A percentile compares a stretch with the other conserved stretches of the same genome.
Evolutionary conservation across 2,797 vertebrate genomes (phyloP).

Genomic region (Taenioides sp.): DNA sequence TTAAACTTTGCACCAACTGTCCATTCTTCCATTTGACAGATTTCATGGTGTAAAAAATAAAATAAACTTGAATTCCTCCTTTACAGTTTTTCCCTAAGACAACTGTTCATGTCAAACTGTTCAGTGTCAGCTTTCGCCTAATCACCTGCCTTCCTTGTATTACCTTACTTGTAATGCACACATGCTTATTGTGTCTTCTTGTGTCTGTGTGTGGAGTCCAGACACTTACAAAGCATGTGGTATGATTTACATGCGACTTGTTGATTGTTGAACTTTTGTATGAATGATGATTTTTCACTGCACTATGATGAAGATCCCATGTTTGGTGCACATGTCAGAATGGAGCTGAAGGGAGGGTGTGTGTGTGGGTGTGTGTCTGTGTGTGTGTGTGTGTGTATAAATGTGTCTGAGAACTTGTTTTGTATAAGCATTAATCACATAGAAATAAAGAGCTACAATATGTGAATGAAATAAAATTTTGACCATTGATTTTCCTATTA

Average conservation of each 20-base stretch:
- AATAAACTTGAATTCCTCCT: slow-evolving; percentile 61
- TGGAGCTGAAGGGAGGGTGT: slow-evolving; percentile 55
- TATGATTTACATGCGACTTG: slow-evolving; percentile 65
- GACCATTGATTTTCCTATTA: slow-evolving; percentile 76
- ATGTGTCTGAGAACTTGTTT: slow-evolving; percentile 68
- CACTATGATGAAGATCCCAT: slow-evolving; percentile 75
- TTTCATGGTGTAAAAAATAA: slow-evolving; percentile 41
- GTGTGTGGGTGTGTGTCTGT: slow-evolving; percentile 54
- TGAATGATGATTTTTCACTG: slow-evolving; percentile 76
- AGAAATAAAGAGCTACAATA: slow-evolving; percentile 77
- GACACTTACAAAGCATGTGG: slow-evolving; percentile 71
- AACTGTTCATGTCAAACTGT: slow-evolving; percentile 40
- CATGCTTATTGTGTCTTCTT: slow-evolving; percentile 64
- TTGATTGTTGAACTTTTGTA: slow-evolving; percentile 61
- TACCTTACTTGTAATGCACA: slow-evolving; percentile 65
- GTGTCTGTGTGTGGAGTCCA: slow-evolving; percentile 63
- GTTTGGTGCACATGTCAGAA: slow-evolving; percentile 62
- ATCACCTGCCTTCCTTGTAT: slow-evolving; percentile 61
- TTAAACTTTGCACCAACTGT: slow-evolving; percentile 47
- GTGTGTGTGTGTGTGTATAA: slow-evolving; percentile 51
- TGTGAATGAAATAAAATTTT: slow-evolving; percentile 71
- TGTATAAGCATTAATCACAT: slow-evolving; percentile 78
- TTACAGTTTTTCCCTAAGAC: slow-evolving; percentile 39
- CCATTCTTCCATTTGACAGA: slow-evolving; percentile 59
- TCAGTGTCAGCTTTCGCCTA: slow-evolving; percentile 50